A percentile compares a stretch with the other conserved stretches of the same genome.
Conservation (phyloP, 2,888 invertebrate species). For the Ephialtes manifestator region DNA sequence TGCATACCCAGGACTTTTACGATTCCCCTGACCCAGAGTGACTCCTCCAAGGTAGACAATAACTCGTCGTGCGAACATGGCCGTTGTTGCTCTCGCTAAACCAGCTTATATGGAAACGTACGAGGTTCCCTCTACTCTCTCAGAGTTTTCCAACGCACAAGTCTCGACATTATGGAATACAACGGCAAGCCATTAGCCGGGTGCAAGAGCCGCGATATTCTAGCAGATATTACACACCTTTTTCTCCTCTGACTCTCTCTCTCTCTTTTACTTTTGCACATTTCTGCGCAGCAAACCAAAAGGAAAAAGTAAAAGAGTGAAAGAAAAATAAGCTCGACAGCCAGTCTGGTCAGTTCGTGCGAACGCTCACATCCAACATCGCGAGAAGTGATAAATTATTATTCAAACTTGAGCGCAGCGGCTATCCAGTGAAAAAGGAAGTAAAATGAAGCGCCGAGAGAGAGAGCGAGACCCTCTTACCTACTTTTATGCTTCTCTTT, state of each 20-base stretch:
- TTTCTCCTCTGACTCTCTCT: not conserved
- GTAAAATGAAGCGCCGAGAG: slow-evolving; percentile 36
- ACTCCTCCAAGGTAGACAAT: slow-evolving; percentile 59
- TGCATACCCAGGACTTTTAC: slow-evolving; percentile 27
- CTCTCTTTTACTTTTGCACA: not conserved
- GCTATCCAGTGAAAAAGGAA: slow-evolving; percentile 41
- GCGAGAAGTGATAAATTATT: slow-evolving; percentile 61
- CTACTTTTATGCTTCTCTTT: slow-evolving; percentile 60
- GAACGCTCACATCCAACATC: slow-evolving; percentile 37
- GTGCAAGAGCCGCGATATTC: slow-evolving; percentile 29
- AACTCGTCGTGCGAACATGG: slow-evolving; percentile 46
- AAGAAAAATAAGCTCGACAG: slow-evolving; percentile 48
- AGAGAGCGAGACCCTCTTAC: slow-evolving; percentile 55
- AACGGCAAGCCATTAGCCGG: slow-evolving; percentile 27
- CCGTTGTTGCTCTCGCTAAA: slow-evolving; percentile 45
- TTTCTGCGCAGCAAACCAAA: not conserved
- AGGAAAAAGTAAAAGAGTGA: slow-evolving; percentile 37
- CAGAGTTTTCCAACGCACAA: slow-evolving; percentile 26
- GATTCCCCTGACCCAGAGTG: slow-evolving; percentile 54
- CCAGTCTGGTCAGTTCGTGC: slow-evolving; percentile 38
- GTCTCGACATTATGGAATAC: slow-evolving; percentile 17
- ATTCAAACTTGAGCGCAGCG: slow-evolving; percentile 56
- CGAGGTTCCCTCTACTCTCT: slow-evolving; percentile 38
- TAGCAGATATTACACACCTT: slow-evolving; percentile 21
- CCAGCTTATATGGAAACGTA: slow-evolving; percentile 58